Evolutionary conservation across 2,888 invertebrate species (phyloP).

Genomic region (Lepetodrilus schrolli): DNA sequence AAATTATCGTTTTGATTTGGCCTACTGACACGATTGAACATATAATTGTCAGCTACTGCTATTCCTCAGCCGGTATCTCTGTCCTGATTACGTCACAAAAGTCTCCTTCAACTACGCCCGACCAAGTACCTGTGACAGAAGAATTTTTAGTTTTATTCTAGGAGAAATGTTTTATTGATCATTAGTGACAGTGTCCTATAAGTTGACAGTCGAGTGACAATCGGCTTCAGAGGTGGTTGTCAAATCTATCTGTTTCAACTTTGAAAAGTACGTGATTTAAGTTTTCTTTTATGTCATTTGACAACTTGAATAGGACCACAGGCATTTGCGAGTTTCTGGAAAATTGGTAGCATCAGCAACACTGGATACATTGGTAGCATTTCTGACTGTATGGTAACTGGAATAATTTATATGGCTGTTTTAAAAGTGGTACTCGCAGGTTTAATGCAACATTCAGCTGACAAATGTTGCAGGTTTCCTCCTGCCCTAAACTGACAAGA

Average conservation of each 20-base stretch:
- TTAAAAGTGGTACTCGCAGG: too few species aligned
- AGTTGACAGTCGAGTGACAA: conserved; percentile 4
- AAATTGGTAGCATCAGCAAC: not conserved
- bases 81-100: not conserved
- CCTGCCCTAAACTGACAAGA: too few species aligned
- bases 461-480: not conserved
- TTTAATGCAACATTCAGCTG: too few species aligned
- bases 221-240: not conserved
- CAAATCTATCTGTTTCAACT: conserved; percentile 13
- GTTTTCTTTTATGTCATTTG: not conserved
- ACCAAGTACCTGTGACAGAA: not conserved
- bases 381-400: too few species aligned
- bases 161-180: conserved; percentile 16
- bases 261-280: conserved; percentile 17
- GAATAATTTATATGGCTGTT: too few species aligned
- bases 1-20: not conserved
- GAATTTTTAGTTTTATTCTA: not conserved
- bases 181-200: not conserved
- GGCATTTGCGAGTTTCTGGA: not conserved
- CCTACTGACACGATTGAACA: not conserved
- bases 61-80: not conserved
- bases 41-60: too few species aligned
- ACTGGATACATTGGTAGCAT: too few species aligned
- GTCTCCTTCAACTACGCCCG: conserved; percentile 6
- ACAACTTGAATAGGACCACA: conserved; percentile 14